Evolutionary conservation across 2,888 invertebrate genomes (phyloP).

Genomic region (Eristalis pertinax): DNA sequence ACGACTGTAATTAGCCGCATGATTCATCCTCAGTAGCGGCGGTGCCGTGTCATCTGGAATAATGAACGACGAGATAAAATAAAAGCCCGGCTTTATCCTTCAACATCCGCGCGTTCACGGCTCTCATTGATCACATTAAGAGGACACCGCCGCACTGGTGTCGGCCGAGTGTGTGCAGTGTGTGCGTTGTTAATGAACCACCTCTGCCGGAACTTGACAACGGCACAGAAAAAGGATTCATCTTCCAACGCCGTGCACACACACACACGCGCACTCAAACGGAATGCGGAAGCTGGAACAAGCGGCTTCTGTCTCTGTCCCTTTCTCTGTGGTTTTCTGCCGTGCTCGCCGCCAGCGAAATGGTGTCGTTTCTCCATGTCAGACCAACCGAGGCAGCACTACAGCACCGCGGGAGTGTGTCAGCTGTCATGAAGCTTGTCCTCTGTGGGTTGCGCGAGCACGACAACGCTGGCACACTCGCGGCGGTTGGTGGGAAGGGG

Average conservation of each 20-base stretch:
- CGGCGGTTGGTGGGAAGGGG: too few species aligned
- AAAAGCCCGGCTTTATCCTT: background rate
- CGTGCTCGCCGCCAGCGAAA: background rate
- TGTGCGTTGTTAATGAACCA: constrained; percentile 4
- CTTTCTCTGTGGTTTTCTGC: constrained; percentile 19
- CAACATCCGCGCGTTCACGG: background rate
- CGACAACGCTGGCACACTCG: background rate
- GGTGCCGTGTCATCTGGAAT: background rate
- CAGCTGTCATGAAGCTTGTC: constrained; percentile 61
- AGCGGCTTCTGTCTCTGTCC: background rate
- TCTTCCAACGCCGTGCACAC: background rate
- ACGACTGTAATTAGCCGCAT: constrained; percentile 20
- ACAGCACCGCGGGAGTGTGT: constrained; percentile 17
- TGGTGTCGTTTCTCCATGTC: constrained; percentile 1
- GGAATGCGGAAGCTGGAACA: background rate
- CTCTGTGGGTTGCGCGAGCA: constrained; percentile 11
- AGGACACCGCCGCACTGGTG: background rate
- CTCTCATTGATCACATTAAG: constrained; percentile 3
- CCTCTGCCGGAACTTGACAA: background rate
- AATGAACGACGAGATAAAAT: constrained; percentile 4
- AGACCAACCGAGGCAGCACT: background rate
- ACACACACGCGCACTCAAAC: too few species aligned
- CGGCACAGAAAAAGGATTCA: background rate
- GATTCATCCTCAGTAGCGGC: background rate
- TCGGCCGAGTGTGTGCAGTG: background rate